Percentiles rank a stretch among this genome's conserved stretches.
These are phyloP conservation scores for Ibycter americanus DNA, from an alignment of 2,797 vertebrate species.

Conservation along the genomic window DNA sequence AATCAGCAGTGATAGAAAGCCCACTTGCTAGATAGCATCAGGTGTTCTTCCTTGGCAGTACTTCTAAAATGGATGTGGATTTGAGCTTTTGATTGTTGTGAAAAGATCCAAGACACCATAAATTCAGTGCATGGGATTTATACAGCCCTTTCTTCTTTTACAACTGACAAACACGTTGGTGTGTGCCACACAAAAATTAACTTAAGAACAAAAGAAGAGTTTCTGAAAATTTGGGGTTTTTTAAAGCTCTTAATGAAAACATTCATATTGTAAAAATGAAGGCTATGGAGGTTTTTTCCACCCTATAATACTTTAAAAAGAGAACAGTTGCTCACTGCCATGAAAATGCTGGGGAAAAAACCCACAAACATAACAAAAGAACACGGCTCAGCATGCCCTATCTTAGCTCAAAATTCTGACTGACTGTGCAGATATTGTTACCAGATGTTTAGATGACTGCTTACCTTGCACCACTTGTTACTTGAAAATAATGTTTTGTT, in stretches of 20 bases:
- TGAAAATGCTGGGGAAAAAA: not conserved
- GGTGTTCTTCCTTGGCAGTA: not conserved
- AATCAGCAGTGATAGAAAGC: not conserved
- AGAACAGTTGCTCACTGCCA: not conserved
- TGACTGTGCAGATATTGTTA: not conserved
- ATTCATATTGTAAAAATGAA: not conserved
- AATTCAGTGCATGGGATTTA: not conserved
- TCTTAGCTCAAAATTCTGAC: not conserved
- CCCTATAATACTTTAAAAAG: not conserved
- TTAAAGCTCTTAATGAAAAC: not conserved
- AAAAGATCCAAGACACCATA: not conserved
- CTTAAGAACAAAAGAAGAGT: not conserved
- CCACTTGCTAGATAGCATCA: not conserved
- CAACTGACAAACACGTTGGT: not conserved
- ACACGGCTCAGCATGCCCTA: not conserved
- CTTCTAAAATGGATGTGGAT: not conserved
- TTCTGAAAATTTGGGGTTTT: rapidly evolving
- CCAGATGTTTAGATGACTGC: not conserved
- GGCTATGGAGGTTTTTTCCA: rapidly evolving
- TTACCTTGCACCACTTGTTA: not conserved
- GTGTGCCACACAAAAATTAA: not conserved
- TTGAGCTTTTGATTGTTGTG: not conserved
- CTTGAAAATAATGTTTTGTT: not conserved
- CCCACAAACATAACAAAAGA: not conserved
- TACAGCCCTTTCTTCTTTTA: not conserved